Percentiles rank a stretch among this genome's conserved stretches.
Evolutionary conservation across 2,797 vertebrate genomes (phyloP).

Genomic region (Triplophysa yarkandensis): DNA sequence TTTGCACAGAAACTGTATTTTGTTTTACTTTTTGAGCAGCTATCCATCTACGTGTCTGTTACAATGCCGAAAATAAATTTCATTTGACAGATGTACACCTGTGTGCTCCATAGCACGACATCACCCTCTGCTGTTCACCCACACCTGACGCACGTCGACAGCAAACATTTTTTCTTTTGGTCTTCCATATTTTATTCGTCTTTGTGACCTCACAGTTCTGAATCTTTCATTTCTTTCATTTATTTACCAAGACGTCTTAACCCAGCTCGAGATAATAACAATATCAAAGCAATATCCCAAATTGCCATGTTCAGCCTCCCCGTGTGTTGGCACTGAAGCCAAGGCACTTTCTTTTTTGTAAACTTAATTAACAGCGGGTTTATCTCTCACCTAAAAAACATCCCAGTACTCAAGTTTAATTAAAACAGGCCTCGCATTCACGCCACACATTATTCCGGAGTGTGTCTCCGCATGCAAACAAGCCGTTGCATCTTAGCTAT

Average conservation of each 20-base stretch:
- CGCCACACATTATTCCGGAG: slow-evolving; percentile 57
- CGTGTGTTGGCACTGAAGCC: slow-evolving; percentile 35
- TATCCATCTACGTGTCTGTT: slow-evolving; percentile 4
- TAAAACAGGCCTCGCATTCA: slow-evolving; percentile 52
- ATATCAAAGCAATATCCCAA: slow-evolving; percentile 37
- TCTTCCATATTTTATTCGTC: neutral
- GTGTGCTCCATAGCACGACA: slow-evolving; percentile 43
- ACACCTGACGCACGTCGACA: slow-evolving; percentile 15
- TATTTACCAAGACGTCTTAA: slow-evolving; percentile 48
- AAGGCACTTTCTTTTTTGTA: slow-evolving; percentile 45
- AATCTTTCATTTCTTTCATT: slow-evolving; percentile 29
- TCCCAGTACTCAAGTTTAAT: slow-evolving; percentile 59
- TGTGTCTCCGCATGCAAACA: slow-evolving; percentile 61
- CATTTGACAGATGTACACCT: neutral
- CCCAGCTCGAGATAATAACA: slow-evolving; percentile 29
- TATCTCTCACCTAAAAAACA: slow-evolving; percentile 58
- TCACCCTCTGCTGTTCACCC: slow-evolving; percentile 43
- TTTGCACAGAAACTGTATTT: neutral
- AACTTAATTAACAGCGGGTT: slow-evolving; percentile 56
- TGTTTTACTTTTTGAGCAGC: neutral
- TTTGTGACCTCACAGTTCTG: too few species aligned
- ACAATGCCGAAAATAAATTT: neutral
- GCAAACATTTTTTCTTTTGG: neutral
- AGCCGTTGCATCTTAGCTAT: slow-evolving; percentile 49
- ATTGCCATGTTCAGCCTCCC: slow-evolving; percentile 43